phyloP scores from a whole-genome alignment of 2,797 vertebrate genomes.

The Chlorospingus semifuscus region DNA sequence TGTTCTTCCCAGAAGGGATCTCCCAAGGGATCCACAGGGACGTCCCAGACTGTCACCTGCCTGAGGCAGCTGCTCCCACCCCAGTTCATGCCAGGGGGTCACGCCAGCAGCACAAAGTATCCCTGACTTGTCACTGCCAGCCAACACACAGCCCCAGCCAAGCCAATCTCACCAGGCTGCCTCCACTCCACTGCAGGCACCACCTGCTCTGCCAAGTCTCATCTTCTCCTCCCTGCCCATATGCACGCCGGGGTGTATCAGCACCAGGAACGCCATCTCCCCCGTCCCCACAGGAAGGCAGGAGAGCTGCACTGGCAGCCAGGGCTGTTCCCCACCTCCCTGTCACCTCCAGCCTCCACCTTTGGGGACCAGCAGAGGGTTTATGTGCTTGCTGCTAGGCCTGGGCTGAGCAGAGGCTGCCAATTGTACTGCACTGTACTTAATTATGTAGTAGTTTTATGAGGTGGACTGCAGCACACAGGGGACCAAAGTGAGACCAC shows the following conservation, averaged over 20 bases:
- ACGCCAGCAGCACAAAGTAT: background rate
- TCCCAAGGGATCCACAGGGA: background rate
- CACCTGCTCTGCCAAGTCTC: background rate
- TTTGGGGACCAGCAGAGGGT: background rate
- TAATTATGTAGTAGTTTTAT: slow-evolving; percentile 74
- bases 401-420: slow-evolving; percentile 49
- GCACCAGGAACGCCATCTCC: background rate
- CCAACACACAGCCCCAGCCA: background rate
- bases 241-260: fast-evolving
- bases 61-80: background rate
- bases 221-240: background rate
- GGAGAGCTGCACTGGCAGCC: background rate
- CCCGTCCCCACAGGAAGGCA: background rate
- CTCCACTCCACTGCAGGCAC: background rate
- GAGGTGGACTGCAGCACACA: slow-evolving; percentile 57
- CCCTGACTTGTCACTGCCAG: background rate
- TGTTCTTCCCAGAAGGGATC: no score
- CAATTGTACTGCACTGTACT: slow-evolving; percentile 55
- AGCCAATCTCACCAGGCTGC: background rate
- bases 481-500: slow-evolving; percentile 48
- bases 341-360: background rate
- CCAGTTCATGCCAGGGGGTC: no score
- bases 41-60: fast-evolving
- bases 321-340: background rate
- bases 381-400: slow-evolving; percentile 40